Conservation (phyloP, 2,113 vertebrate genomes). For the Pseudopodoces humilis region DNA sequence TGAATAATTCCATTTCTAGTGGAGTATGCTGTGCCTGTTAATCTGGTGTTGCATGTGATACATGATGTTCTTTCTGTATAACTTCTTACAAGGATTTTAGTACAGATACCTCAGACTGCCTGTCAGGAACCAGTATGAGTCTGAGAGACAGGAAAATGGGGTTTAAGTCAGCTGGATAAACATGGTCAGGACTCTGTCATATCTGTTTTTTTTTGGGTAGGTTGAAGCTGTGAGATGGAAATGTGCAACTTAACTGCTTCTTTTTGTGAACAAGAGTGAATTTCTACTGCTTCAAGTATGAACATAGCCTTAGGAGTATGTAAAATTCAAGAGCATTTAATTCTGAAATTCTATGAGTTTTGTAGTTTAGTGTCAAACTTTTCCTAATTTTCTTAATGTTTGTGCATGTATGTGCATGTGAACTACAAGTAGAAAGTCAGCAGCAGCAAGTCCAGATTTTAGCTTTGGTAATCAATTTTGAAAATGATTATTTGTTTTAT, state of each 20-base stretch:
- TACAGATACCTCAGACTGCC: not conserved
- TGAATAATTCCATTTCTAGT: not conserved
- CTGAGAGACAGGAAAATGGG: not conserved
- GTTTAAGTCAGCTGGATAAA: not conserved
- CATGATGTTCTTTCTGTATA: not conserved
- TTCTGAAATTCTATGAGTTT: not conserved
- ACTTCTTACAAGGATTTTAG: not conserved
- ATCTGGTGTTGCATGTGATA: not conserved
- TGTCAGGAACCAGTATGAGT: not conserved
- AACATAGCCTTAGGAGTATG: not conserved
- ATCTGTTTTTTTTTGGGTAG: not conserved
- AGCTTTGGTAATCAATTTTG: not conserved
- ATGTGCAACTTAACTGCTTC: not conserved
- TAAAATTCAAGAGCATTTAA: not conserved
- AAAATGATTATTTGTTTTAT: constrained; percentile 11
- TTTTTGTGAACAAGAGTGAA: not conserved
- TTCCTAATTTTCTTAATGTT: not conserved
- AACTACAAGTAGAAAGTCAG: not conserved
- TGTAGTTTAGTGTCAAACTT: not conserved
- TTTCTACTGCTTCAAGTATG: not conserved
- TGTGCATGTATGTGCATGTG: not conserved
- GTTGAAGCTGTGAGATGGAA: not conserved
- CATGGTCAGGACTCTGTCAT: not conserved
- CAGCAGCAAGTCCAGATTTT: not conserved
- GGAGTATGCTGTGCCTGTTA: not conserved